Percentiles rank a stretch among this genome's conserved stretches.
Conservation (phyloP, 2,797 vertebrate species). For the Eulemur mongoz region DNA sequence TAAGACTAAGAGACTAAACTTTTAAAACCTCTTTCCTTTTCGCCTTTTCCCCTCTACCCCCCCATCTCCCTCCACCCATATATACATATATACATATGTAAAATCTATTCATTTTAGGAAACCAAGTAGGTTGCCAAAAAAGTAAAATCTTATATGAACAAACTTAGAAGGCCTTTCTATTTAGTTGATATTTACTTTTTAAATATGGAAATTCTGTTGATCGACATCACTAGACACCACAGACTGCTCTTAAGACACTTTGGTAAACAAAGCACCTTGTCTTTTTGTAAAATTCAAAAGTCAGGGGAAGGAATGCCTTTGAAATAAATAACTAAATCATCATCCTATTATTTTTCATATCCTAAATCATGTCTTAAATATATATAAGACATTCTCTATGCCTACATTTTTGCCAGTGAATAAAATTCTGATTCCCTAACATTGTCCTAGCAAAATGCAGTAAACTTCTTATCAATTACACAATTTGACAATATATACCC, state of each 20-base stretch:
- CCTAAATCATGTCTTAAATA: background rate
- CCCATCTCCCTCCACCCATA: background rate
- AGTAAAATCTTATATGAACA: constrained; percentile 15
- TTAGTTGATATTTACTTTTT: constrained; percentile 40
- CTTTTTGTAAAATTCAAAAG: constrained; percentile 30
- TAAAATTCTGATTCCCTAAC: constrained; percentile 12
- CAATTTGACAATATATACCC: constrained; percentile 32
- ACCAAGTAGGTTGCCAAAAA: background rate
- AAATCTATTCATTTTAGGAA: background rate
- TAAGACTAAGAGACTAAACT: background rate
- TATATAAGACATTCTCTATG: background rate
- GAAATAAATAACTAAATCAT: constrained; percentile 17
- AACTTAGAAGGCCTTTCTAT: background rate
- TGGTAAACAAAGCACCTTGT: constrained; percentile 13
- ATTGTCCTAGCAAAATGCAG: background rate
- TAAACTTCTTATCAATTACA: constrained; percentile 22
- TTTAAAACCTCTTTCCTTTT: background rate
- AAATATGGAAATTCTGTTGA: constrained; percentile 18
- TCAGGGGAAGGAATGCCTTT: background rate
- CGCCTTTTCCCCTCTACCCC: background rate
- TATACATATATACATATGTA: background rate
- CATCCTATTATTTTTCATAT: background rate
- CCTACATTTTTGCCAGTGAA: constrained; percentile 1
- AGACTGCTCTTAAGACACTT: background rate
- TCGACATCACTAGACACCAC: background rate